These are phyloP conservation scores for Calliopum simillimum DNA, from an alignment of 2,888 invertebrate species.

Conservation along the genomic window DNA sequence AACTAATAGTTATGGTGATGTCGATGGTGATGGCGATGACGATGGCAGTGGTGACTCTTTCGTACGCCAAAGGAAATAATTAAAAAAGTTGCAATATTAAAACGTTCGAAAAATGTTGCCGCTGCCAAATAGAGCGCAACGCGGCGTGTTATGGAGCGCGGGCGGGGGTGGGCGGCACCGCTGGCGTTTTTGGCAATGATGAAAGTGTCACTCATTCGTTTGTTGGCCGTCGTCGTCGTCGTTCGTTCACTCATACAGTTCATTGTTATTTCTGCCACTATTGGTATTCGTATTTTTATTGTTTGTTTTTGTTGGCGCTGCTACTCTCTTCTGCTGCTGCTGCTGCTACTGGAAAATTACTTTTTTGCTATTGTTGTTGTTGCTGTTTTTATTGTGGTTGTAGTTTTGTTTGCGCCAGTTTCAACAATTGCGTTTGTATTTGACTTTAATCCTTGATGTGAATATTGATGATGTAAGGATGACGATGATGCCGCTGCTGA, in stretches of 20 bases:
- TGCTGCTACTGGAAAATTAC: background rate
- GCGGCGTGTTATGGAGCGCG: background rate
- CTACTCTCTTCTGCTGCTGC: background rate
- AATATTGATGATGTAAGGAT: constrained; percentile 26
- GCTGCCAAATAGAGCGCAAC: constrained; percentile 44
- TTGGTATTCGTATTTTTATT: background rate
- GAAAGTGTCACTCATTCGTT: constrained; percentile 29
- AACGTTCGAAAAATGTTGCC: constrained; percentile 45
- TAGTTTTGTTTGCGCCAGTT: constrained; percentile 18
- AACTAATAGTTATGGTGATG: no score
- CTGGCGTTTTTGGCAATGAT: constrained; percentile 31
- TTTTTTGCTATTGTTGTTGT: constrained; percentile 5
- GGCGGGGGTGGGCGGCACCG: constrained; percentile 5
- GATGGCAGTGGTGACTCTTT: background rate
- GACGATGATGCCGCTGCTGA: background rate
- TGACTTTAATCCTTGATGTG: constrained; percentile 5
- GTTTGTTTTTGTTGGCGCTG: constrained; percentile 14
- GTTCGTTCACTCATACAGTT: constrained; percentile 1
- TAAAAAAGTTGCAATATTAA: constrained; percentile 66
- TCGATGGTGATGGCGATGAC: background rate
- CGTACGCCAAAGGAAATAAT: constrained; percentile 57
- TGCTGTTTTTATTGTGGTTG: background rate
- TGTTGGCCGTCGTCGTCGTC: background rate
- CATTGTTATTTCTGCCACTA: constrained; percentile 26
- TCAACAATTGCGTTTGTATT: constrained; percentile 16